phyloP scores from a whole-genome alignment of 2,797 vertebrate species.

The Gorsachius magnificus region DNA sequence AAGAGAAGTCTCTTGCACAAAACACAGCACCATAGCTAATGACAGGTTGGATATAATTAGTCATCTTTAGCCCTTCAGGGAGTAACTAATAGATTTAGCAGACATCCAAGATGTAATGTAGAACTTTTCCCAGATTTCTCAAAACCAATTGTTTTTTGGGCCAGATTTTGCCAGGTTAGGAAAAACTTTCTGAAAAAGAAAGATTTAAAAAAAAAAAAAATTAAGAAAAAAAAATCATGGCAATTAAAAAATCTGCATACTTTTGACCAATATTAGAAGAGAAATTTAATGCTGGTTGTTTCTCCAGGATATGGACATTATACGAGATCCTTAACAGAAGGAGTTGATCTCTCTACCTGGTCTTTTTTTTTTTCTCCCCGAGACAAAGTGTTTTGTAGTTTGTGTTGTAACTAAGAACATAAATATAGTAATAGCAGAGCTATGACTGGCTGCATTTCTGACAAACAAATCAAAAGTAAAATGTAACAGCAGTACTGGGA shows the following conservation, averaged over 20 bases:
- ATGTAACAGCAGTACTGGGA: neutral
- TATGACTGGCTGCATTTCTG: neutral
- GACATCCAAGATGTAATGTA: neutral
- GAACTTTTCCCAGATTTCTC: neutral
- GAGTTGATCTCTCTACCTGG: neutral
- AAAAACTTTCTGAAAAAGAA: neutral
- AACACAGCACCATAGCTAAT: neutral
- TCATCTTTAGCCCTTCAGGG: neutral
- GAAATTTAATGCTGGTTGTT: neutral
- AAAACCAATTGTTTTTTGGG: neutral
- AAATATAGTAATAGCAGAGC: neutral
- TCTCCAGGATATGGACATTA: neutral
- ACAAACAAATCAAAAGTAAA: slow-evolving; percentile 10
- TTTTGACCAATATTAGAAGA: neutral
- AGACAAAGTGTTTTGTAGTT: neutral
- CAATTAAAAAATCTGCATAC: neutral
- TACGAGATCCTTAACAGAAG: neutral
- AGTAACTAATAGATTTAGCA: neutral
- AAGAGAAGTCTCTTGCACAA: neutral
- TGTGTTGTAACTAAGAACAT: neutral
- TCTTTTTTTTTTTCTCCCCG: neutral
- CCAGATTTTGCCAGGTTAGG: neutral
- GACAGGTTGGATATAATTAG: neutral
- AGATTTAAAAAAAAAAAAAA: too few species aligned
- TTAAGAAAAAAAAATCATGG: neutral